These are phyloP conservation scores for Alitta virens DNA, from an alignment of 2,888 invertebrate genomes.

Conservation along the genomic window DNA sequence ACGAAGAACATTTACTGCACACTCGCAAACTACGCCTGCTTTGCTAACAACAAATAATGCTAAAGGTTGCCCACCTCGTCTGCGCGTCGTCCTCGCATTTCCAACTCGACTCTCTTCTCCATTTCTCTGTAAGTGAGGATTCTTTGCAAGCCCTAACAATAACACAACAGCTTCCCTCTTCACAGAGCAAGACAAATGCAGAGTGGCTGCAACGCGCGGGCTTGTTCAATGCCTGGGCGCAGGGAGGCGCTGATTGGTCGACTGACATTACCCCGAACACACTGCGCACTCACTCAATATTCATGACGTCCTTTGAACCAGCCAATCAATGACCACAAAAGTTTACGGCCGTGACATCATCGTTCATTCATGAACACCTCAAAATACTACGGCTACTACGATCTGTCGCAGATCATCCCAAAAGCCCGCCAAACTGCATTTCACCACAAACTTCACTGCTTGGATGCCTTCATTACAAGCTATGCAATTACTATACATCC, in stretches of 20 bases:
- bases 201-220: constrained; percentile 40
- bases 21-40: background rate
- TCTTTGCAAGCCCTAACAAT: background rate
- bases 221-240: constrained; percentile 35
- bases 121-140: constrained; percentile 17
- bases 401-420: too few relatives aligned
- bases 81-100: constrained; percentile 86
- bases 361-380: constrained; percentile 9
- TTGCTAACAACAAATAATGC: background rate
- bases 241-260: constrained; percentile 35
- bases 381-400: too few relatives aligned
- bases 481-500: too few relatives aligned
- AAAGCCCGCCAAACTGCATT: too few relatives aligned
- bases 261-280: constrained; percentile 62
- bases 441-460: too few relatives aligned
- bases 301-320: constrained; percentile 17
- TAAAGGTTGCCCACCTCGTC: constrained; percentile 69
- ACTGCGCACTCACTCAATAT: constrained; percentile 29
- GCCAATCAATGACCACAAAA: constrained; percentile 12
- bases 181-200: constrained; percentile 21
- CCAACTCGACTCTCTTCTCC: constrained; percentile 75
- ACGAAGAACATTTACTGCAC: background rate
- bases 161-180: background rate
- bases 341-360: constrained; percentile 16
- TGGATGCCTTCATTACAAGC: too few relatives aligned